These are phyloP conservation scores for Vombatus ursinus DNA, from an alignment of 2,113 vertebrate genomes.

Conservation along the genomic window DNA sequence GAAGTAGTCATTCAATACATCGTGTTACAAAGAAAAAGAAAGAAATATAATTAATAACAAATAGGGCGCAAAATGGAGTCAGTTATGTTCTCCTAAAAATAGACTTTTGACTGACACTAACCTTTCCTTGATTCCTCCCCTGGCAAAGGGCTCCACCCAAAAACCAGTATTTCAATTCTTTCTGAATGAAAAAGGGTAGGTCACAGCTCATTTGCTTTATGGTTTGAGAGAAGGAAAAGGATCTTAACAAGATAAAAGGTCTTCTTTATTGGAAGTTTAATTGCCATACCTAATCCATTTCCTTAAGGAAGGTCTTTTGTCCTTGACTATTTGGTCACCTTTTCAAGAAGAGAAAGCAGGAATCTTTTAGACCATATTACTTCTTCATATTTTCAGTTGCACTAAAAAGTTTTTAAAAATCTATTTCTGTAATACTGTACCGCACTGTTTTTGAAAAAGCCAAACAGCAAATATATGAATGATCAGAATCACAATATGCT, in stretches of 20 bases:
- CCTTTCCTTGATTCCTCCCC: neutral
- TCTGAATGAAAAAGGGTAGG: neutral
- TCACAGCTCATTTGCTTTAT: neutral
- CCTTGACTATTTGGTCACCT: neutral
- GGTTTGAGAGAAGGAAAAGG: neutral
- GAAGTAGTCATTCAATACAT: neutral
- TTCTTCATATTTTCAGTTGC: neutral
- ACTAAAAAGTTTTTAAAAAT: neutral
- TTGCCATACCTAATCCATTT: neutral
- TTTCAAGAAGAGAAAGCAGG: neutral
- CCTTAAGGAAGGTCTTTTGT: neutral
- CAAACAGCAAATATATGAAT: neutral
- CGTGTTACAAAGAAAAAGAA: neutral
- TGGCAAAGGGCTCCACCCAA: neutral
- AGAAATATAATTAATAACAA: neutral
- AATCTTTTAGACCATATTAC: neutral
- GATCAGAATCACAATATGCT: neutral
- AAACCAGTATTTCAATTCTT: neutral
- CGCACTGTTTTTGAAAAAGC: neutral
- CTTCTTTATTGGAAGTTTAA: neutral
- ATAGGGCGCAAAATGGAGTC: neutral
- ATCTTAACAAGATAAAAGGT: neutral
- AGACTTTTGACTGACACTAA: neutral
- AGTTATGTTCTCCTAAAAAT: neutral
- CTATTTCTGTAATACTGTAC: neutral